Percentiles rank a stretch among this genome's conserved stretches.
Evolutionary conservation across 2,888 invertebrate species (phyloP).

Genomic region (Tricholauxania praeusta): DNA sequence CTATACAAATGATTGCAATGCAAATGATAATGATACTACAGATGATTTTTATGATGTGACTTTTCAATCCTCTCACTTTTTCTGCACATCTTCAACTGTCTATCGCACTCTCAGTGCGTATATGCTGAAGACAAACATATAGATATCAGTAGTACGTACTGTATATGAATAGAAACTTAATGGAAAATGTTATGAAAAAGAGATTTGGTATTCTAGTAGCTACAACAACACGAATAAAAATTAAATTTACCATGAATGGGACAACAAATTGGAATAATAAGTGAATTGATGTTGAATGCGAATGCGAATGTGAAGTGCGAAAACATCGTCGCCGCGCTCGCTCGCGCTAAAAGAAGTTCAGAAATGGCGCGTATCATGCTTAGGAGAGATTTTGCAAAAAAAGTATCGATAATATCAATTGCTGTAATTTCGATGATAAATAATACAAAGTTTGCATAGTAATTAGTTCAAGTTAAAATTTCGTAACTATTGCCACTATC

Average conservation of each 20-base stretch:
- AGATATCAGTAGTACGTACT: neutral
- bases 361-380: too few species aligned
- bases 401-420: too few species aligned
- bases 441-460: too few species aligned
- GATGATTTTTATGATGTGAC: slow-evolving; percentile 22
- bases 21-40: too few species aligned
- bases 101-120: neutral
- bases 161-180: slow-evolving; percentile 30
- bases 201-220: slow-evolving; percentile 24
- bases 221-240: slow-evolving; percentile 36
- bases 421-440: too few species aligned
- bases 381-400: too few species aligned
- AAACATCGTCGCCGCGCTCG: neutral
- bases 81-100: neutral
- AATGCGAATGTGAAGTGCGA: neutral
- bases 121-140: slow-evolving; percentile 22
- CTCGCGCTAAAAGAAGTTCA: slow-evolving; percentile 12
- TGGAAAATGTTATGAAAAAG: slow-evolving; percentile 18
- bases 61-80: neutral
- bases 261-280: slow-evolving; percentile 55
- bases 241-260: slow-evolving; percentile 54
- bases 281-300: slow-evolving; percentile 50
- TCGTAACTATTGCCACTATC: too few species aligned
- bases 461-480: too few species aligned
- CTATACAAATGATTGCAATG: too few species aligned